Evolutionary conservation across 2,888 invertebrate genomes (phyloP), one percentile per base, ranked within the genome.

Genomic region (Stegophylla sp.): DNA sequence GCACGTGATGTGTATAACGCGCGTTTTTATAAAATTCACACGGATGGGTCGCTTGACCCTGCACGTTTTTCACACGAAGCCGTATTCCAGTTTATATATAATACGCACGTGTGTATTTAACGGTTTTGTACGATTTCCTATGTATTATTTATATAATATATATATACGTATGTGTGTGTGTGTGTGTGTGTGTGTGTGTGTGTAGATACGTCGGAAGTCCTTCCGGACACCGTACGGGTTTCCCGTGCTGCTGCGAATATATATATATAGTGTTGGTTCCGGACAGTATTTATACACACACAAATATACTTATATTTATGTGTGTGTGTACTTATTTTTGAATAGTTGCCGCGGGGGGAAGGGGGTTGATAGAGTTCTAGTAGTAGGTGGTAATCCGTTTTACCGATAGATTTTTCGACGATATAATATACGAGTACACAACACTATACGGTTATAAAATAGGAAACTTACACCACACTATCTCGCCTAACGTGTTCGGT

Each of bases 41-140:
- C n/a, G 12, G 48, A 2, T 10, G 12, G 23, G 17, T 73, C 7
- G 59, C n/a, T 23, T n/a, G 48, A 7, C 63, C 48, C 48, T 34
- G 34, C 34, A 63, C 41, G 2, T 75, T 69, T 77, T 59, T 48
- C 20, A 28, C 59, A 67, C 59, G 77, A 69, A 77, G 69, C 77
- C 77, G 45, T 67, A 59, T 59, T 43, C 51, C 51, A 20, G 7
- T 23, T 5, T 41, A 15, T 45, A n/a, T 51, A 28, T 34, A 17
- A 23, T 53, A 53, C 23, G 61, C 17, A 28, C 34, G 51, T 41
- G 41, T 41, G 3, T 69, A 20, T 51, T 75, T 64, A 53, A 48
- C 64, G 23, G 51, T 66, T 69, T 71, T 63, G 61, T 79, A 79
- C 79, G 71, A 63, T 79, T 79, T 79, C 79, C 28, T 34, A 1